These are phyloP conservation scores for Microcebus ravelobensis DNA, from an alignment of 2,113 vertebrate genomes.

Conservation along the genomic window DNA sequence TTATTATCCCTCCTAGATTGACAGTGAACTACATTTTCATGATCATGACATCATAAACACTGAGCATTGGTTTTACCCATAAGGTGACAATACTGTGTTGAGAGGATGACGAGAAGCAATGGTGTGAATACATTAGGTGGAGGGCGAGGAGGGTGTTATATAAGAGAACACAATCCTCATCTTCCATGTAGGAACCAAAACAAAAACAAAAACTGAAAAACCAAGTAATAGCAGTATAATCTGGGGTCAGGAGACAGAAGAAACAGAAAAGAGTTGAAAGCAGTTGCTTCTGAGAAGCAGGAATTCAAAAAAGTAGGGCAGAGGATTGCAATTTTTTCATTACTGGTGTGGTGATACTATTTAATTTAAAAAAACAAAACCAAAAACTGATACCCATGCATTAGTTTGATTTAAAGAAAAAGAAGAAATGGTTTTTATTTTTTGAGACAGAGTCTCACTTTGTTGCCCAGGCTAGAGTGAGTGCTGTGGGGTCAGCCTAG, in stretches of 20 bases:
- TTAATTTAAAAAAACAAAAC: background rate
- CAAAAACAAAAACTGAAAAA: background rate
- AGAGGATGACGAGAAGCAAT: background rate
- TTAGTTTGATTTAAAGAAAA: background rate
- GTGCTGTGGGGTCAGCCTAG: too few relatives aligned
- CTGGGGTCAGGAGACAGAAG: background rate
- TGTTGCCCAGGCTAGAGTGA: too few relatives aligned
- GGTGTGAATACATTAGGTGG: background rate
- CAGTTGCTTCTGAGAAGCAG: background rate
- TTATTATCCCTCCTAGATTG: background rate
- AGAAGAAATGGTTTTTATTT: background rate
- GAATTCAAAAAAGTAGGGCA: background rate
- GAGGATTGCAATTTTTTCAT: background rate
- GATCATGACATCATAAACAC: background rate
- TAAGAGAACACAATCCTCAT: background rate
- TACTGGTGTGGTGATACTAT: background rate
- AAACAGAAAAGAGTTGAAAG: background rate
- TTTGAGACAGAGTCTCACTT: too few relatives aligned
- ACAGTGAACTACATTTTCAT: background rate
- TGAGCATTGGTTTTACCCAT: background rate
- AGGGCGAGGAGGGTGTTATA: background rate
- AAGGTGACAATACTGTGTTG: background rate
- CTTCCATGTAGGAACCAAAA: background rate
- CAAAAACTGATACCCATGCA: background rate
- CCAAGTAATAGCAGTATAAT: background rate